These are phyloP conservation scores for Geotrupes spiniger DNA, from an alignment of 2,888 invertebrate genomes.

Conservation along the genomic window DNA sequence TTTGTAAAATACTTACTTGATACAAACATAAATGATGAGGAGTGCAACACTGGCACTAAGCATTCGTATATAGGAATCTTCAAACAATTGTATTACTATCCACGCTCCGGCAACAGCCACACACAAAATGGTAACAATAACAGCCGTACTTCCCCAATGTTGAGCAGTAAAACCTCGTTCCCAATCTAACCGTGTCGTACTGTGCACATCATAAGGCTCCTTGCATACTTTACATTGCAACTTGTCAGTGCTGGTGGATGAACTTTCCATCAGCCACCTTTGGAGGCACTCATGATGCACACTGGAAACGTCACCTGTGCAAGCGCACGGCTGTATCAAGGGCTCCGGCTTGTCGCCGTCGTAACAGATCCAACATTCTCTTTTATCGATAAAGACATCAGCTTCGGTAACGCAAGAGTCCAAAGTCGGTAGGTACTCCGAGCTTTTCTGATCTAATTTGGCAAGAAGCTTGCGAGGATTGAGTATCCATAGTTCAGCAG, in stretches of 20 bases:
- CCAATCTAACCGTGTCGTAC: constrained; percentile 76
- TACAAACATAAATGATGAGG: constrained; percentile 79
- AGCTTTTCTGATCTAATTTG: constrained; percentile 31
- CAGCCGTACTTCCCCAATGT: constrained; percentile 82
- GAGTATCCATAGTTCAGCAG: constrained; percentile 89
- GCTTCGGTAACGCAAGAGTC: constrained; percentile 42
- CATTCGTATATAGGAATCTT: constrained; percentile 74
- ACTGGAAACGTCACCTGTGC: constrained; percentile 88
- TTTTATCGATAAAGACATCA: constrained; percentile 55
- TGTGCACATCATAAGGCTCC: constrained; percentile 75
- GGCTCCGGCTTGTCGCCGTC: constrained; percentile 77
- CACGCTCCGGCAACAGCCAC: constrained; percentile 75
- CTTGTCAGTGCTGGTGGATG: constrained; percentile 32
- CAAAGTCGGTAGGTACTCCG: constrained; percentile 18
- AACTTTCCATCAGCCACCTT: constrained; percentile 82
- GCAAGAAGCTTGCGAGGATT: constrained; percentile 86
- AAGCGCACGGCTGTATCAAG: constrained; percentile 85
- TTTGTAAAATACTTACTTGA: constrained; percentile 65
- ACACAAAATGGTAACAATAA: constrained; percentile 75
- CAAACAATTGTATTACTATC: constrained; percentile 75
- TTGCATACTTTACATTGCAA: constrained; percentile 71
- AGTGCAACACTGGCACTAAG: constrained; percentile 78
- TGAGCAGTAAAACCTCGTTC: constrained; percentile 77
- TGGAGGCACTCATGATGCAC: constrained; percentile 90
- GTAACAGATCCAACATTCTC: constrained; percentile 94